Percentiles rank a stretch among this genome's conserved stretches.
Conservation (phyloP, 2,888 invertebrate genomes). For the Mythimna pallens region DNA sequence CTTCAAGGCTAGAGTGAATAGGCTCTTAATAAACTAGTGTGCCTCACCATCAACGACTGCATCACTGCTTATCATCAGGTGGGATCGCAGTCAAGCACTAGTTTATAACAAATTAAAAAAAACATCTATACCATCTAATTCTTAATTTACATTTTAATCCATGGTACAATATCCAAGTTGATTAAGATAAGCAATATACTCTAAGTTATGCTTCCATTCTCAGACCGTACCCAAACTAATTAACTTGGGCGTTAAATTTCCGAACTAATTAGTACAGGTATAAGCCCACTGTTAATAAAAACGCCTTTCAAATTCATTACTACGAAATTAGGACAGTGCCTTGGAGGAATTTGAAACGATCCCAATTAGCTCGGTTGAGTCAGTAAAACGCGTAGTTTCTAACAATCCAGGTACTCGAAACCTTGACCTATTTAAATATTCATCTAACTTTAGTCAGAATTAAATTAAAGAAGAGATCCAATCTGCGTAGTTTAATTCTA, state of each 20-base stretch:
- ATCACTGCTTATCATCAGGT: no score
- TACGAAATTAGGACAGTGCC: conserved; percentile 42
- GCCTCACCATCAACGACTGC: no score
- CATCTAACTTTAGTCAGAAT: background rate
- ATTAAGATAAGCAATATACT: conserved; percentile 51
- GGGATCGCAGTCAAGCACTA: no score
- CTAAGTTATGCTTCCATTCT: conserved; percentile 49
- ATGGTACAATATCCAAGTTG: conserved; percentile 40
- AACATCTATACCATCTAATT: conserved; percentile 25
- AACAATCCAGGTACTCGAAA: conserved; percentile 5
- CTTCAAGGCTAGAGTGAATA: no score
- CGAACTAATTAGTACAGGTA: conserved; percentile 58
- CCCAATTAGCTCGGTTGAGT: conserved; percentile 41
- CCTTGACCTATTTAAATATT: conserved; percentile 30
- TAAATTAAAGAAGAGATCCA: conserved; percentile 27
- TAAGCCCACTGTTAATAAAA: conserved; percentile 56
- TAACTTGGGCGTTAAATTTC: conserved; percentile 52
- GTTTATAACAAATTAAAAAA: no score
- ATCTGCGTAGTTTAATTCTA: background rate
- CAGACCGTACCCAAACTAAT: conserved; percentile 54
- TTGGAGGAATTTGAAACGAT: conserved; percentile 50
- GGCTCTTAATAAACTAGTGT: no score
- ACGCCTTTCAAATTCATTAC: conserved; percentile 55
- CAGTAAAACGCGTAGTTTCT: conserved; percentile 30
- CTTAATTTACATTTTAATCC: conserved; percentile 45